Base-by-base conservation (phyloP, 2,113 vertebrate genomes). In the Acrocephalus arundinaceus region DNA sequence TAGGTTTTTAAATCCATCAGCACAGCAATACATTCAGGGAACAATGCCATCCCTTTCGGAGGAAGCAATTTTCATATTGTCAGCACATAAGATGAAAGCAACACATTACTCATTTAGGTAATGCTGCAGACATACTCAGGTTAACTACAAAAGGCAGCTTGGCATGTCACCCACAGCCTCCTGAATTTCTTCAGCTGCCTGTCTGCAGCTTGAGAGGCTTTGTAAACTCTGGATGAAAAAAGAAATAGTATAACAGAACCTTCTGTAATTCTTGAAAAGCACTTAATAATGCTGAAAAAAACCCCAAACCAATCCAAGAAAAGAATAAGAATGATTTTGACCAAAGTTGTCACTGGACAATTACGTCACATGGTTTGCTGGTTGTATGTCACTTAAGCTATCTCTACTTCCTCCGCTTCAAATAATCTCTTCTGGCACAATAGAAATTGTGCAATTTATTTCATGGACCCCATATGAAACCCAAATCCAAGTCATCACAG, bases 91-190 rank as follows among this genome's bases (percentile, higher is more conserved):
- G 86, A 91, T 93, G 85, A 94, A 96, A 95, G 93, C 31, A 94
- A 52, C 2, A 0, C 17, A 4, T 73, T 85, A 89, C 43, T 94
- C 49, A 58, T 86, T 49, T 55, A 85, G 61, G 58, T 84, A 55
- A 79, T 14, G 37, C 82, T 2, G 8, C 79, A 90, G 82, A 94
- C 71, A 76, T 85, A n/a, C 76, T 52, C 79, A 75, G 55, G 85
- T 73, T 94, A 95, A 93, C 84, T 90, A 85, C 76, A 90, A 94
- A 96, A 93, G 73, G 76, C 89, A 94, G 58, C 77, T 89, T 9
- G 2, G 61, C 28, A 10, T n/a, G 30, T 85, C 37, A 94, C 49
- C 82, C 61, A 46, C 3, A 4, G 41, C 74, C 66, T 84, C 52
- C 83, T 1, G 0, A 61, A 88, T 86, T 76, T 49, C 54, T 90